Percentiles rank a stretch among this genome's conserved stretches.
phyloP scores from a whole-genome alignment of 2,113 vertebrate genomes.

The Spea bombifrons region DNA sequence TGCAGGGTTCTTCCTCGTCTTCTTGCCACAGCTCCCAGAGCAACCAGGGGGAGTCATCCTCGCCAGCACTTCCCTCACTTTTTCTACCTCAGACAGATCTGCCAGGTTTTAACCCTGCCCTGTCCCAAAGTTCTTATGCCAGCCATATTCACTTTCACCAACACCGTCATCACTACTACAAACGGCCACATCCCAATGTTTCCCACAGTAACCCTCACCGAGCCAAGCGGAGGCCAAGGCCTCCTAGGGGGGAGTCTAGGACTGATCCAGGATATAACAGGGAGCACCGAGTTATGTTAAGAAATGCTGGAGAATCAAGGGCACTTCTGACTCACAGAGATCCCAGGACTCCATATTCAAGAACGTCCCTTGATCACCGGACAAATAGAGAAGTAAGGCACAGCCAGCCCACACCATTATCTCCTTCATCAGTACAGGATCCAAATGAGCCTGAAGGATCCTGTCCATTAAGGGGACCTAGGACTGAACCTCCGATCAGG shows the following conservation, averaged over 20 bases:
- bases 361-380: conserved; percentile 14
- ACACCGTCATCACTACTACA: conserved; percentile 92
- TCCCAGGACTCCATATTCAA: conserved; percentile 15
- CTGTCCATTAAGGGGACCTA: conserved; percentile 3
- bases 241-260: conserved; percentile 64
- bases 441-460: conserved; percentile 25
- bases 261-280: conserved; percentile 15
- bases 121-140: conserved; percentile 52
- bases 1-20: conserved; percentile 89
- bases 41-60: conserved; percentile 68
- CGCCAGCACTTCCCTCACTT: conserved; percentile 53
- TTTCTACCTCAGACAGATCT: conserved; percentile 69
- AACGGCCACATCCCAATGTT: conserved; percentile 55
- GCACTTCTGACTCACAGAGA: conserved; percentile 48
- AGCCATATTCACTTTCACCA: conserved; percentile 91
- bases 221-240: conserved; percentile 60
- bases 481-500: conserved; percentile 23
- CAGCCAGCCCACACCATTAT: conserved; percentile 18
- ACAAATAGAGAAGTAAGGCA: conserved; percentile 17
- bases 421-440: conserved; percentile 15
- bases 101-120: conserved; percentile 78
- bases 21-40: conserved; percentile 95
- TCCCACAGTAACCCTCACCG: conserved; percentile 52
- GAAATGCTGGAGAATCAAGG: conserved; percentile 43
- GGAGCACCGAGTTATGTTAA: conserved; percentile 22